Evolutionary conservation across 2,888 invertebrate species (phyloP).

Genomic region (Entomobrya multifasciata): DNA sequence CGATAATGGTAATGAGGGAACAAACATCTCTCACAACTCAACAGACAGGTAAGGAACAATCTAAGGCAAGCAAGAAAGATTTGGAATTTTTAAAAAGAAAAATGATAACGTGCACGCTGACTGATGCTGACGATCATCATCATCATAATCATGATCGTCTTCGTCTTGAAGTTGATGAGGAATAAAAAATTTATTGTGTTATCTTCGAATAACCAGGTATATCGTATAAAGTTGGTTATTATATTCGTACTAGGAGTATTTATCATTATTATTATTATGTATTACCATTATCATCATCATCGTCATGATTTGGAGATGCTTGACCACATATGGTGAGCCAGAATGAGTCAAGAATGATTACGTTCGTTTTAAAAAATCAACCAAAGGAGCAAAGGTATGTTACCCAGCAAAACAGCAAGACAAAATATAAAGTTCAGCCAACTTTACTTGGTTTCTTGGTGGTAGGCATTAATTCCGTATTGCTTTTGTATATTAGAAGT

Average conservation of each 20-base stretch:
- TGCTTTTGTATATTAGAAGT: background rate
- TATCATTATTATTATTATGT: slow-evolving; percentile 39
- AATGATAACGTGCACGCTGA: background rate
- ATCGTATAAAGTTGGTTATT: background rate
- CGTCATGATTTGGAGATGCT: slow-evolving; percentile 65
- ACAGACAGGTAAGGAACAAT: slow-evolving; percentile 45
- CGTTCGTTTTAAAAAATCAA: slow-evolving; percentile 51
- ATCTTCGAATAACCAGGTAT: background rate
- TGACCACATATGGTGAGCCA: slow-evolving; percentile 71
- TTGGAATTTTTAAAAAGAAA: slow-evolving; percentile 43
- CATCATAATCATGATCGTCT: background rate
- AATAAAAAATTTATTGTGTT: slow-evolving; percentile 24
- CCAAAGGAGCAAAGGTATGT: slow-evolving; percentile 40
- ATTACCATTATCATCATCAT: slow-evolving; percentile 63
- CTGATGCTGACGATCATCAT: slow-evolving; percentile 17
- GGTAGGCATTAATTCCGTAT: background rate
- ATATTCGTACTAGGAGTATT: slow-evolving; percentile 18
- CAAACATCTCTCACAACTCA: slow-evolving; percentile 30
- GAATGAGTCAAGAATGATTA: slow-evolving; percentile 72
- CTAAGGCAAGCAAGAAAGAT: background rate
- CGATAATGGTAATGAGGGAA: slow-evolving; percentile 69
- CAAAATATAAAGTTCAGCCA: slow-evolving; percentile 68
- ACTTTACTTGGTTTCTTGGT: slow-evolving; percentile 42
- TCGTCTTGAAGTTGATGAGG: slow-evolving; percentile 4
- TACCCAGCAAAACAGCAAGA: slow-evolving; percentile 37